Conservation (phyloP, 2,797 vertebrate species). For the Clarias laeviceps region DNA sequence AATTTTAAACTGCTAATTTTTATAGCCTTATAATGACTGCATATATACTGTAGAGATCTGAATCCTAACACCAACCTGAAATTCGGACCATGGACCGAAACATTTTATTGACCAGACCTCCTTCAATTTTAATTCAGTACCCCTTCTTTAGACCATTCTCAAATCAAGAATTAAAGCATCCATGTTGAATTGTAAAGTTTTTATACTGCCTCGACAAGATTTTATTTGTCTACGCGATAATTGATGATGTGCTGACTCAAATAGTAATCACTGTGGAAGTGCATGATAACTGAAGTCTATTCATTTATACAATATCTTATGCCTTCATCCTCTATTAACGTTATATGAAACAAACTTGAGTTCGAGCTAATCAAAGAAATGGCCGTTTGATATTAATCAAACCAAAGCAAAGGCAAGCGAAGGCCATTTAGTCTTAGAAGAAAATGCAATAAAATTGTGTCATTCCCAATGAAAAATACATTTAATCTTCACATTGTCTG, state of each 20-base stretch:
- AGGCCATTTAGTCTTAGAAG: constrained; percentile 59
- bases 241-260: constrained; percentile 15
- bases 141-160: not conserved
- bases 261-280: constrained; percentile 27
- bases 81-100: too few species aligned
- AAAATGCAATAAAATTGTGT: constrained; percentile 52
- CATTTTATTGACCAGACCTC: too few species aligned
- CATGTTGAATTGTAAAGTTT: too few species aligned
- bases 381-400: constrained; percentile 65
- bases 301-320: constrained; percentile 10
- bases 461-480: constrained; percentile 51
- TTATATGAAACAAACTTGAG: constrained; percentile 49
- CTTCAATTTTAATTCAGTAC: too few species aligned
- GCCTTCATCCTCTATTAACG: constrained; percentile 35
- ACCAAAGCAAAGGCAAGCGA: constrained; percentile 24
- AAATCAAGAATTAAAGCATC: constrained; percentile 16
- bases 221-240: not conserved
- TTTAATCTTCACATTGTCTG: constrained; percentile 57
- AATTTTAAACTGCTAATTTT: too few species aligned
- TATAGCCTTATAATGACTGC: too few species aligned
- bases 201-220: not conserved
- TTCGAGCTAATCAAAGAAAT: constrained; percentile 53
- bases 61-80: too few species aligned
- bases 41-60: too few species aligned
- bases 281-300: constrained; percentile 13